These are phyloP conservation scores for Sinocyclocheilus maitianheensis DNA, from an alignment of 2,113 vertebrate genomes.

Conservation along the genomic window DNA sequence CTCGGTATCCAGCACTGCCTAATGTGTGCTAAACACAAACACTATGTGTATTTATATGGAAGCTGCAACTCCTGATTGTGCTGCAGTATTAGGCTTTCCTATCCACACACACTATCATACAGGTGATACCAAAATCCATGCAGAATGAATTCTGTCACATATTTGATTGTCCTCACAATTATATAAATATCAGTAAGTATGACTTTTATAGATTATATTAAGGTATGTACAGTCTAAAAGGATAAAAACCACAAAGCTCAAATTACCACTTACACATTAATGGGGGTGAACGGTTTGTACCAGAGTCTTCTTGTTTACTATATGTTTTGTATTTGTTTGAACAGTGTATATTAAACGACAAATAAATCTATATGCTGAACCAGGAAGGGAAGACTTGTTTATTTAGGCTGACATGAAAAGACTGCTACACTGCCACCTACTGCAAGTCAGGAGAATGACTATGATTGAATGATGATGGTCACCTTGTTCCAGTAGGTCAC, in stretches of 20 bases:
- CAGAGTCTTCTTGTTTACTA: constrained; percentile 38
- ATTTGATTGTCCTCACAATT: constrained; percentile 7
- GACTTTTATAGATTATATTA: background rate
- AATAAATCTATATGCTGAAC: constrained; percentile 49
- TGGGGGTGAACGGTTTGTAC: constrained; percentile 21
- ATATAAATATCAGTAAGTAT: background rate
- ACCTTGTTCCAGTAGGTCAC: background rate
- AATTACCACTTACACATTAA: background rate
- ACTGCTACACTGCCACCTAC: background rate
- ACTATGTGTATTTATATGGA: background rate
- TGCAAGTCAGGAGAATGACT: background rate
- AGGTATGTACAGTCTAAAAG: background rate
- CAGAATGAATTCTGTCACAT: background rate
- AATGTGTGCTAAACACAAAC: background rate
- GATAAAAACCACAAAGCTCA: background rate
- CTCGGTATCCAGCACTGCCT: constrained; percentile 19
- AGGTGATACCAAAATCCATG: constrained; percentile 2
- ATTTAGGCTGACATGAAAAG: background rate
- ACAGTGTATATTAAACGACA: constrained; percentile 23
- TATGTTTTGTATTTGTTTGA: constrained; percentile 56
- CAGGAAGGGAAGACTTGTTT: background rate
- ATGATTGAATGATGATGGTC: background rate
- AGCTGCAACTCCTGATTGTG: constrained; percentile 8
- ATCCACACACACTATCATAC: background rate
- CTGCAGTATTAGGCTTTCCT: background rate